Percentiles rank a stretch among this genome's conserved stretches.
Evolutionary conservation across 2,888 invertebrate genomes (phyloP).

Genomic region (Ochropleura plecta): DNA sequence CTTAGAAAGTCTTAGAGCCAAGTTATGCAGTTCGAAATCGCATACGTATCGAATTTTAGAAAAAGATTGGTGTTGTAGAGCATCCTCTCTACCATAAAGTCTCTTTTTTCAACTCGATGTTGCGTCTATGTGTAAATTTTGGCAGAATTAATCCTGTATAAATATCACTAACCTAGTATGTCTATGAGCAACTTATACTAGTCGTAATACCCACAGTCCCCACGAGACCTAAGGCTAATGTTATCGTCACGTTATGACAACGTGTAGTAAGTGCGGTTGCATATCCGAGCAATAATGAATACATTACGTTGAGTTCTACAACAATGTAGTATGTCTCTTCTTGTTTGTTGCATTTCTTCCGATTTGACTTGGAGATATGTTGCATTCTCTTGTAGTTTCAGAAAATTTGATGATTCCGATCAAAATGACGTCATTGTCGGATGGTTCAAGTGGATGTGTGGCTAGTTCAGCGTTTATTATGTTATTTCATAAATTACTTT

Average conservation of each 20-base stretch:
- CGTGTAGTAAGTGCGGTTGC: constrained; percentile 28
- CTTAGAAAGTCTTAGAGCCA: neutral
- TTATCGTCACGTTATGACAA: constrained; percentile 9
- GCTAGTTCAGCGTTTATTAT: constrained; percentile 12
- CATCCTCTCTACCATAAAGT: neutral
- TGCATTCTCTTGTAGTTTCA: constrained; percentile 54
- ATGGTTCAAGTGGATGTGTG: neutral
- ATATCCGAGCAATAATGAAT: constrained; percentile 45
- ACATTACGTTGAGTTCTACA: constrained; percentile 19
- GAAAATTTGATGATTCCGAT: constrained; percentile 5
- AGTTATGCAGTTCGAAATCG: neutral
- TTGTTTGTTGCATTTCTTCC: constrained; percentile 45
- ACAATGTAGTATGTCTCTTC: constrained; percentile 33
- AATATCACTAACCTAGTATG: neutral
- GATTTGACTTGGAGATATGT: constrained; percentile 43
- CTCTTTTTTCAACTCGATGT: neutral
- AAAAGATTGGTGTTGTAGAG: neutral
- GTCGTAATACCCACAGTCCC: constrained; percentile 12
- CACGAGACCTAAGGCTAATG: constrained; percentile 43
- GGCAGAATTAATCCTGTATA: neutral
- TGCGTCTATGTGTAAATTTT: neutral
- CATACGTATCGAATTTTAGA: neutral
- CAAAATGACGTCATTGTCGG: constrained; percentile 3
- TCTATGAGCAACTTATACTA: constrained; percentile 2
- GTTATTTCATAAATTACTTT: constrained; percentile 24